Evolutionary conservation across 2,888 invertebrate genomes (phyloP), one percentile per base, ranked within the genome.

Genomic region (Apantesis nais): DNA sequence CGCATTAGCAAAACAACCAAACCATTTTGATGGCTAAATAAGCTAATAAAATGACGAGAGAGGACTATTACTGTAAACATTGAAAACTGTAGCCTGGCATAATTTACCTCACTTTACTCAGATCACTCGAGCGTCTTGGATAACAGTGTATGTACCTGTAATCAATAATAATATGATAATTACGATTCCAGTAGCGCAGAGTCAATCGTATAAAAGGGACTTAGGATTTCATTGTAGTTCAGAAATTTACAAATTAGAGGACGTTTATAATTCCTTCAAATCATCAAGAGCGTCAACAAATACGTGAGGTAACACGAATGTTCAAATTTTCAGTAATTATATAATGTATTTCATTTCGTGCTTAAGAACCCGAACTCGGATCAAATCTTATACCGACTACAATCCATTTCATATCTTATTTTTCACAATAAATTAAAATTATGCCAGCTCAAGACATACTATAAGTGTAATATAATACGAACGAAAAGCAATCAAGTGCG

Each of bases 401-500:
- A 34, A 34, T 34, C n/a, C n/a, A n/a, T n/a, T n/a, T n/a, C n/a
- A n/a, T n/a, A n/a, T n/a, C n/a, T n/a, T n/a, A n/a, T n/a, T n/a
- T n/a, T n/a, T 52, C 16, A 44, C 14, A 41, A 41, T 9, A n/a
- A 55, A 55, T 12, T 11, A 0, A 25, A 25, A n/a, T 12, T 25
- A 22, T n/a, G 52, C n/a, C 9, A 52, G 8, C n/a, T n/a, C n/a
- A n/a, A 11, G 52, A 52, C 48, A n/a, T 22, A 14, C 41, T 44
- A 44, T 44, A 8, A 11, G 25, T 25, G 55, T 55, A 55, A 55
- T 29, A 25, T 58, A 58, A 58, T 29, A 29, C 16, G 29, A 29
- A 58, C 1, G 70, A 73, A 76, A 76, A 76, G 39, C 58, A 68
- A 69, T 60, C 64, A 67, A 74, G 62, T 70, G n/a, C 48, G 75